Evolutionary conservation across 2,797 vertebrate species (phyloP).

Genomic region (Ataeniobius toweri): DNA sequence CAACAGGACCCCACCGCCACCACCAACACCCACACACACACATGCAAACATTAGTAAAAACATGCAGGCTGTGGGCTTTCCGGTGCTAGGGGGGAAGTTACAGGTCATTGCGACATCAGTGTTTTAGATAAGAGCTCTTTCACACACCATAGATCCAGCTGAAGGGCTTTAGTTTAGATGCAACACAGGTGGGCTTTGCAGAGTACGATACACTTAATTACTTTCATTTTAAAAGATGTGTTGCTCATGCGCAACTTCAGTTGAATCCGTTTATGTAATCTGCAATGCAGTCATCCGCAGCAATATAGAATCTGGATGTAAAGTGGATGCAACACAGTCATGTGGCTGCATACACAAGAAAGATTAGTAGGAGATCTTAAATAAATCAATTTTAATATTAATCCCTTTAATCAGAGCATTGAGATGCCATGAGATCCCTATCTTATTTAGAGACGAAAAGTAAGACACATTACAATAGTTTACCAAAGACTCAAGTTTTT

Average conservation of each 20-base stretch:
- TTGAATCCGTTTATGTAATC: not conserved
- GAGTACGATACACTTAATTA: not conserved
- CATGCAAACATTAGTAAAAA: slow-evolving; percentile 20
- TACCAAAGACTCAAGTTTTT: not conserved
- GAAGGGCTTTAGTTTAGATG: slow-evolving; percentile 7
- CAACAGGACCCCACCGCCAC: not conserved
- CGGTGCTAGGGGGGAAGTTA: slow-evolving; percentile 62
- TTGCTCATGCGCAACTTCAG: not conserved
- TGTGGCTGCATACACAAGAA: not conserved
- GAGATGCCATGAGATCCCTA: not conserved
- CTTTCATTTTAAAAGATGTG: slow-evolving; percentile 1
- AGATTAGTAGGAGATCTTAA: not conserved
- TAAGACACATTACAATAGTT: not conserved
- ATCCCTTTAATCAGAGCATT: not conserved
- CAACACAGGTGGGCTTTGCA: not conserved
- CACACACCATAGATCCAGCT: slow-evolving; percentile 20
- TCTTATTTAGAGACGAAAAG: not conserved
- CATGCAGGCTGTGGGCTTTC: slow-evolving; percentile 37
- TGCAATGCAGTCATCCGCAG: not conserved
- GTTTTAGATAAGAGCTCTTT: slow-evolving; percentile 55
- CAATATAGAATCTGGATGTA: not conserved
- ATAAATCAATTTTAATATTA: not conserved
- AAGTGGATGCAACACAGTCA: slow-evolving; percentile 6
- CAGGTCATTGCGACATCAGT: slow-evolving; percentile 64
- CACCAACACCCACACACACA: slow-evolving; percentile 14